phyloP scores from a whole-genome alignment of 2,113 vertebrate species.

The Riparia riparia region DNA sequence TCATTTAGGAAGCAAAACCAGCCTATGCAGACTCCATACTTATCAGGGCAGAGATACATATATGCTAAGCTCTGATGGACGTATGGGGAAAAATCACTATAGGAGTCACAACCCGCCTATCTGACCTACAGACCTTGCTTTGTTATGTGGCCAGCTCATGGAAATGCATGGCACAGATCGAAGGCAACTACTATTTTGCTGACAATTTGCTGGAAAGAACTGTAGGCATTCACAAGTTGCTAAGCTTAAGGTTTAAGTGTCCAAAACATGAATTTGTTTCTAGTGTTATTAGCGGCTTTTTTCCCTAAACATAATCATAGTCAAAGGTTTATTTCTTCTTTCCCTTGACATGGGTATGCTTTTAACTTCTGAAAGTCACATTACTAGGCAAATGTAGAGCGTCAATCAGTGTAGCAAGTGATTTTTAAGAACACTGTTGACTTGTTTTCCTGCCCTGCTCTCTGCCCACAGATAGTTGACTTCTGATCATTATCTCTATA shows the following conservation, averaged over 20 bases:
- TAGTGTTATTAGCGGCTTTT: background rate
- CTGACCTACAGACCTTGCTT: background rate
- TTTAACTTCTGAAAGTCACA: background rate
- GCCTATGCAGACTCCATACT: background rate
- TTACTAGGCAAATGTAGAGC: background rate
- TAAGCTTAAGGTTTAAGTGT: background rate
- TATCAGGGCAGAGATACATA: background rate
- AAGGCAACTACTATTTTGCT: constrained; percentile 62
- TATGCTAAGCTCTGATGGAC: background rate
- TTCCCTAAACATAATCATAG: background rate
- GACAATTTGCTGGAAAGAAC: constrained; percentile 35
- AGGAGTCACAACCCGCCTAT: background rate
- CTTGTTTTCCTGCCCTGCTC: background rate
- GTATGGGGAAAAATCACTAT: background rate
- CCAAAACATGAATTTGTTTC: background rate
- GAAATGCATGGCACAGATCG: background rate
- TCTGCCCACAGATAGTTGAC: background rate
- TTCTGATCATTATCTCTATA: constrained; percentile 21
- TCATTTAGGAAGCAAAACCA: background rate
- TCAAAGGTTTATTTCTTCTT: background rate
- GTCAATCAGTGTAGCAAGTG: background rate
- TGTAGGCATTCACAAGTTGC: background rate
- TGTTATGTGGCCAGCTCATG: background rate
- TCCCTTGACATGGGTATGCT: background rate
- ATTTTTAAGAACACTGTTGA: background rate